Percentiles rank a stretch among this genome's conserved stretches.
Conservation (phyloP, 1,140 invertebrate genomes). For the Leptinotarsa undecemlineata region DNA sequence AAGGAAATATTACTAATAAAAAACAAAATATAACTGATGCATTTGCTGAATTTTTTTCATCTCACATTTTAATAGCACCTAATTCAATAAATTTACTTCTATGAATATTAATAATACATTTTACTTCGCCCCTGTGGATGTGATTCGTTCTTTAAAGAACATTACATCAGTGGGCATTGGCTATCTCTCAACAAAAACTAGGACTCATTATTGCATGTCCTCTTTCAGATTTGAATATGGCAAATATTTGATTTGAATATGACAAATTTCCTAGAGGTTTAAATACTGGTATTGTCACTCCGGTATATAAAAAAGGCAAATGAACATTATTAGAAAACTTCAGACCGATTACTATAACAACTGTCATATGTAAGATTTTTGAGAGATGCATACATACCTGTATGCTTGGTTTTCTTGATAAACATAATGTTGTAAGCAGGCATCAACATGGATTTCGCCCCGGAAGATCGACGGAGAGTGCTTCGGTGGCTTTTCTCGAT, state of each 20-base stretch:
- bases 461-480: no score
- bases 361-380: constrained; percentile 8
- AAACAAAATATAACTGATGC: no score
- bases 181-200: no score
- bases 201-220: not conserved
- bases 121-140: not conserved
- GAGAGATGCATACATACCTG: not conserved
- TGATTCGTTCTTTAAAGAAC: not conserved
- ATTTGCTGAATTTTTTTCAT: not conserved
- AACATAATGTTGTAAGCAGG: no score
- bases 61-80: not conserved
- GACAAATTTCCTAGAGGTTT: no score
- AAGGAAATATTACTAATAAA: no score
- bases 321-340: not conserved
- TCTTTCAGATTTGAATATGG: no score
- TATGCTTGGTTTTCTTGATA: no score
- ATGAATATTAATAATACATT: not conserved
- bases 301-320: not conserved
- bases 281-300: not conserved
- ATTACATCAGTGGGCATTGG: not conserved
- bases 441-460: no score
- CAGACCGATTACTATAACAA: not conserved
- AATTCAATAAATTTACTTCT: no score
- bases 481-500: no score
- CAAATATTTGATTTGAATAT: no score